Conservation (phyloP, 2,888 invertebrate species). For the Encarsia formosa region DNA sequence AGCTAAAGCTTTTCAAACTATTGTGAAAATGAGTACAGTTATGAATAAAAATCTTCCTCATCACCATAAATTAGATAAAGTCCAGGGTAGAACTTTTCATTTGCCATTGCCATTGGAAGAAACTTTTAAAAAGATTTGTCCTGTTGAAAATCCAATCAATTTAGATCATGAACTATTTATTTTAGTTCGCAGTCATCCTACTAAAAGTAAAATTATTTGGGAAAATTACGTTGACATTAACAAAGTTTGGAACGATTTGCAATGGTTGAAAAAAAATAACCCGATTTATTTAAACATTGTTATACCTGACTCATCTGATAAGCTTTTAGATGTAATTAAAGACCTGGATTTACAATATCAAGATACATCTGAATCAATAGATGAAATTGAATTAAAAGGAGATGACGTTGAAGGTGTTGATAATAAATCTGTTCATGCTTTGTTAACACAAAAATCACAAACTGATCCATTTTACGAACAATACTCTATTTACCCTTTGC, state of each 20-base stretch:
- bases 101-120: slow-evolving; percentile 41
- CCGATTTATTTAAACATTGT: slow-evolving; percentile 33
- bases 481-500: slow-evolving; percentile 28
- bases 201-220: too few species aligned
- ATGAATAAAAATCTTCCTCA: slow-evolving; percentile 37
- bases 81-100: slow-evolving; percentile 32
- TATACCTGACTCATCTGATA: slow-evolving; percentile 29
- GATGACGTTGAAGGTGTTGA: neutral
- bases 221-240: slow-evolving; percentile 38
- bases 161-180: slow-evolving; percentile 37
- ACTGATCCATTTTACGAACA: slow-evolving; percentile 22
- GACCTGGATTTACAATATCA: too few species aligned
- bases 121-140: slow-evolving; percentile 39
- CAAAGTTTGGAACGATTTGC: slow-evolving; percentile 35
- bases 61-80: slow-evolving; percentile 28
- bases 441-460: slow-evolving; percentile 21
- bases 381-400: neutral
- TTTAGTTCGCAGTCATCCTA: slow-evolving; percentile 37
- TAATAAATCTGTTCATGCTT: slow-evolving; percentile 1
- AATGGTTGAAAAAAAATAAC: slow-evolving; percentile 38
- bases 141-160: slow-evolving; percentile 34
- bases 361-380: too few species aligned
- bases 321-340: neutral
- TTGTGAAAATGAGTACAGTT: slow-evolving; percentile 37
- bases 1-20: slow-evolving; percentile 43